These are phyloP conservation scores for Cactoblastis cactorum DNA, from an alignment of 2,888 invertebrate species.

Conservation along the genomic window DNA sequence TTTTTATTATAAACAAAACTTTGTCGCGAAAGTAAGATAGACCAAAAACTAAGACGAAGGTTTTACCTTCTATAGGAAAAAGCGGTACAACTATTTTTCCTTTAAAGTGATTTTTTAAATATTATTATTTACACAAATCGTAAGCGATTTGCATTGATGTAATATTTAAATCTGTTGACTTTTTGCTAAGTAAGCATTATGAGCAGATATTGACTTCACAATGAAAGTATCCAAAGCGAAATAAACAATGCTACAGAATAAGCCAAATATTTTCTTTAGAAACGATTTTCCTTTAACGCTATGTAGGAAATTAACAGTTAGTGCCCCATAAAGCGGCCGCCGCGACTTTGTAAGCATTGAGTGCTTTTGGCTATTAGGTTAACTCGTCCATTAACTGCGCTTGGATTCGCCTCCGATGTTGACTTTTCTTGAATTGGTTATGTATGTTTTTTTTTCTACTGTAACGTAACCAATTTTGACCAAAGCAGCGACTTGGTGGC, in stretches of 20 bases:
- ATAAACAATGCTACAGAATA: conserved; percentile 12
- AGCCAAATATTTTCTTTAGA: conserved; percentile 57
- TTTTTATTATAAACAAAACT: no score
- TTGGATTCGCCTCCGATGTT: conserved; percentile 58
- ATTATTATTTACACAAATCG: no score
- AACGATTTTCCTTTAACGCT: conserved; percentile 64
- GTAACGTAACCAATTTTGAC: conserved; percentile 5
- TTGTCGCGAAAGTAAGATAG: no score
- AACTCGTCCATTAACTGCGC: conserved; percentile 70
- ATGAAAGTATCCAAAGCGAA: conserved; percentile 2
- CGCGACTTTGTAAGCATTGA: conserved; percentile 76
- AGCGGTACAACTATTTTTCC: no score
- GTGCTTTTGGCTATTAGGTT: conserved; percentile 77
- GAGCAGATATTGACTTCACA: no score
- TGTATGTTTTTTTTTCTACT: conserved; percentile 31
- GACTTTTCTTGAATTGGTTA: conserved; percentile 51
- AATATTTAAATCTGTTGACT: no score
- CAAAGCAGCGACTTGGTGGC: no score
- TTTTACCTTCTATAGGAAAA: no score
- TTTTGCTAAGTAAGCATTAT: no score
- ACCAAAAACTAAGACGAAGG: no score
- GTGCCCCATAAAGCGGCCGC: conserved; percentile 67
- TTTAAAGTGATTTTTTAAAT: no score
- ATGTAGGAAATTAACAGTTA: conserved; percentile 75
- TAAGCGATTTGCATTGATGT: no score